These are phyloP conservation scores for Lysiphlebus fabarum DNA, from an alignment of 1,140 invertebrate species.

Conservation along the genomic window DNA sequence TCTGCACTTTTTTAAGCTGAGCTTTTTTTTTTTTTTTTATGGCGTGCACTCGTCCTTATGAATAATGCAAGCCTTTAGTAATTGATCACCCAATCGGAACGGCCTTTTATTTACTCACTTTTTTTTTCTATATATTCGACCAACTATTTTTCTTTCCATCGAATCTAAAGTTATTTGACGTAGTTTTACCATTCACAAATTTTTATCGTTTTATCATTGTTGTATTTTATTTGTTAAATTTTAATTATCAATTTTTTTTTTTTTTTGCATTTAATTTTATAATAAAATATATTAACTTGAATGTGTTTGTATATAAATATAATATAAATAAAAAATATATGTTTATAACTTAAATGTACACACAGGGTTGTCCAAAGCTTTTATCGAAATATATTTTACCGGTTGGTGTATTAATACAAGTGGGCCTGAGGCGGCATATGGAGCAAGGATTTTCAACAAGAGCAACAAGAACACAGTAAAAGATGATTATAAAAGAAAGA, in stretches of 20 bases:
- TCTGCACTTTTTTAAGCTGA: not conserved
- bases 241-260: constrained; percentile 11
- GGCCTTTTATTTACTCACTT: constrained; percentile 56
- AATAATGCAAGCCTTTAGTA: constrained; percentile 55
- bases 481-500: not conserved
- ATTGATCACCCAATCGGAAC: constrained; percentile 57
- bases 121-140: too few species aligned
- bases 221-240: constrained; percentile 3
- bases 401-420: too few species aligned
- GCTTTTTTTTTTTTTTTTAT: constrained; percentile 38
- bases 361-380: too few species aligned
- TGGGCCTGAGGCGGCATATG: too few species aligned
- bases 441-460: too few species aligned
- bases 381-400: too few species aligned
- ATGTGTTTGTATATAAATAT: not conserved
- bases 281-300: not conserved
- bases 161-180: constrained; percentile 50
- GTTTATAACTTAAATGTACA: too few species aligned
- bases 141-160: constrained; percentile 12
- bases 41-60: constrained; percentile 49
- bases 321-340: too few species aligned
- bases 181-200: constrained; percentile 31
- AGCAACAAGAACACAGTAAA: too few species aligned
- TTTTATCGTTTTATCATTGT: constrained; percentile 4
- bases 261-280: not conserved